Evolutionary conservation across 2,888 invertebrate genomes (phyloP).

Genomic region (Sphinx pinastri): DNA sequence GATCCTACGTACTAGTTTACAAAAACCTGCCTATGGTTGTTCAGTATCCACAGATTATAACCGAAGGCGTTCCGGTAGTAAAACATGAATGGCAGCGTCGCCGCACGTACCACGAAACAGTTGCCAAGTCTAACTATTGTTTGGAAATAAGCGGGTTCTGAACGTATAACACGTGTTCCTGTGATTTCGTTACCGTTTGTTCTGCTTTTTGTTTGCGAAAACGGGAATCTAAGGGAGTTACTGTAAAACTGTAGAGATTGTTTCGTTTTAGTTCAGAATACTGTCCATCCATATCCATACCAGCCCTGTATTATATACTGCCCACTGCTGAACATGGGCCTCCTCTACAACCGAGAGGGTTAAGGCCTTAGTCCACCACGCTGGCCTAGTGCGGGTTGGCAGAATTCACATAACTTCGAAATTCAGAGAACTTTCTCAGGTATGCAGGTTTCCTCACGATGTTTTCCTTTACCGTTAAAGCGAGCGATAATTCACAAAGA

Average conservation of each 20-base stretch:
- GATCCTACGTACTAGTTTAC: neutral
- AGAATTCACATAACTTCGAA: too few relatives aligned
- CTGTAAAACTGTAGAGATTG: neutral
- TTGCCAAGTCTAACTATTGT: conserved; percentile 19
- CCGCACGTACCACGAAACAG: conserved; percentile 7
- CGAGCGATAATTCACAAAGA: too few relatives aligned
- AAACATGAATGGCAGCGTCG: conserved; percentile 25
- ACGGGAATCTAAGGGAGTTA: neutral
- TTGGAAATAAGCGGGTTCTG: neutral
- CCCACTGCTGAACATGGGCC: too few relatives aligned
- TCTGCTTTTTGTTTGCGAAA: neutral
- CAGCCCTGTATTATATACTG: too few relatives aligned
- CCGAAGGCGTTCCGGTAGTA: conserved; percentile 27
- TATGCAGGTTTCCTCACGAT: too few relatives aligned
- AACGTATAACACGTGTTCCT: neutral
- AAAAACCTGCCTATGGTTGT: neutral
- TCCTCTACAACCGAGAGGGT: too few relatives aligned
- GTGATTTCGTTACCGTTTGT: neutral
- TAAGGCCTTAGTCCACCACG: too few relatives aligned
- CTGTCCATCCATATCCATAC: too few relatives aligned
- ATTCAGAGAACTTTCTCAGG: too few relatives aligned
- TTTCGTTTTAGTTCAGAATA: too few relatives aligned
- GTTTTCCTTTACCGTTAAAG: too few relatives aligned
- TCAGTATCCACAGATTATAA: neutral
- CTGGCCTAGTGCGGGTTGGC: too few relatives aligned